A percentile compares a stretch with the other conserved stretches of the same genome.
These are phyloP conservation scores for Entomobrya multifasciata DNA, from an alignment of 2,888 invertebrate species.

Conservation along the genomic window DNA sequence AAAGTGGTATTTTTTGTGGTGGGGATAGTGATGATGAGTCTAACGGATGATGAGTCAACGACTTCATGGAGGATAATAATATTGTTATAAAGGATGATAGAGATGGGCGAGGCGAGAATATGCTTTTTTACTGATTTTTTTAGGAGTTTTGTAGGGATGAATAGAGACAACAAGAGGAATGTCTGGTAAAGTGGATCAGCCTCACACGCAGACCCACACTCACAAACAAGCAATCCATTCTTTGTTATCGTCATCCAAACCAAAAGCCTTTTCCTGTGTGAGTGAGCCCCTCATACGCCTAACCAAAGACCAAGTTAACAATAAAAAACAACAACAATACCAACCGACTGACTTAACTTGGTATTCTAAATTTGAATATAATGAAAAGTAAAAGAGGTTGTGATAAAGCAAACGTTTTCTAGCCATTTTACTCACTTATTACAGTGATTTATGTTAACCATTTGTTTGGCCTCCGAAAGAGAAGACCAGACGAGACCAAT, in stretches of 20 bases:
- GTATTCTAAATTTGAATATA: constrained; percentile 4
- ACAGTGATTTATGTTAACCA: constrained; percentile 28
- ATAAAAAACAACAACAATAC: neutral
- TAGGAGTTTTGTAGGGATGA: no score
- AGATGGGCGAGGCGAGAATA: neutral
- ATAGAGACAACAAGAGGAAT: neutral
- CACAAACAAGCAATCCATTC: no score
- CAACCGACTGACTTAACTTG: neutral
- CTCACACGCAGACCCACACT: no score
- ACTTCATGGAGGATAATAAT: constrained; percentile 10
- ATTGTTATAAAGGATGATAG: neutral
- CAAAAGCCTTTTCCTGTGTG: constrained; percentile 15
- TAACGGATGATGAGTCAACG: constrained; percentile 30
- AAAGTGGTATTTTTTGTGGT: neutral
- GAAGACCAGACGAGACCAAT: neutral
- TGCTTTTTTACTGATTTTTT: neutral
- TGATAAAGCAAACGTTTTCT: constrained; percentile 1
- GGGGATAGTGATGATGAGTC: neutral
- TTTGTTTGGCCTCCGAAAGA: constrained; percentile 24
- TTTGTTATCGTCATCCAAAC: neutral
- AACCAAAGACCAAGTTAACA: constrained; percentile 12
- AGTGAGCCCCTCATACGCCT: neutral
- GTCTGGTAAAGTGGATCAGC: constrained; percentile 8
- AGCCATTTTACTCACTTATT: constrained; percentile 23
- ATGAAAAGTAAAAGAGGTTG: neutral